A percentile compares a stretch with the other conserved stretches of the same genome.
phyloP scores from a whole-genome alignment of 2,888 invertebrate species.

The Drosophila subquinaria region DNA sequence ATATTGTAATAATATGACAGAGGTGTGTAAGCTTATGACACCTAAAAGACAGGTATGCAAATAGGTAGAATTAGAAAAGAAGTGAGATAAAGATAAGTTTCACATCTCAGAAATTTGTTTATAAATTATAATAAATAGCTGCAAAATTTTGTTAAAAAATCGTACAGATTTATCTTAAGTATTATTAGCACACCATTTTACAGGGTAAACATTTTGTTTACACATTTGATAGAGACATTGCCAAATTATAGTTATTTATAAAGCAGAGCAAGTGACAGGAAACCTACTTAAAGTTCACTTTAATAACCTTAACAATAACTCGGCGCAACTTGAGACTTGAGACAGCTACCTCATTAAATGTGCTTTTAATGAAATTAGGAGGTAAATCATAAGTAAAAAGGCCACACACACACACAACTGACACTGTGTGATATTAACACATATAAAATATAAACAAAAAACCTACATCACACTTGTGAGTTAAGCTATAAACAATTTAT shows the following conservation, averaged over 20 bases:
- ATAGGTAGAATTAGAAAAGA: background rate
- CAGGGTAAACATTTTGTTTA: background rate
- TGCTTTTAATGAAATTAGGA: slow-evolving; percentile 58
- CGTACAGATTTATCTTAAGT: too few species aligned
- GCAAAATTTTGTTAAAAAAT: too few species aligned
- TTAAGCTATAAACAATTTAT: slow-evolving; percentile 44
- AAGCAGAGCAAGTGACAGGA: slow-evolving; percentile 12
- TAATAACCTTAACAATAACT: slow-evolving; percentile 41
- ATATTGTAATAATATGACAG: slow-evolving; percentile 8
- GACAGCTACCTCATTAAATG: slow-evolving; percentile 42
- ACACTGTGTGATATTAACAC: slow-evolving; percentile 25
- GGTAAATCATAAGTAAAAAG: slow-evolving; percentile 72
- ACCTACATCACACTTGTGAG: slow-evolving; percentile 11
- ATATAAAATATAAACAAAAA: slow-evolving; percentile 19
- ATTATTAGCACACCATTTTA: background rate
- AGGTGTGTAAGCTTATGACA: slow-evolving; percentile 3
- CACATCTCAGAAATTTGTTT: too few species aligned
- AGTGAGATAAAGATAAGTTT: background rate
- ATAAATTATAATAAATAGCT: too few species aligned
- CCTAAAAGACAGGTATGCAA: slow-evolving; percentile 19
- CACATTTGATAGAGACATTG: slow-evolving; percentile 5
- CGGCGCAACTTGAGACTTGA: slow-evolving; percentile 18
- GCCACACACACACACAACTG: slow-evolving; percentile 49
- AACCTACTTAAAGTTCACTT: slow-evolving; percentile 40
- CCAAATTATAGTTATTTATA: slow-evolving; percentile 30